These are phyloP conservation scores for Acrobeloides nanus DNA, from an alignment of 2,888 invertebrate species.

Conservation along the genomic window DNA sequence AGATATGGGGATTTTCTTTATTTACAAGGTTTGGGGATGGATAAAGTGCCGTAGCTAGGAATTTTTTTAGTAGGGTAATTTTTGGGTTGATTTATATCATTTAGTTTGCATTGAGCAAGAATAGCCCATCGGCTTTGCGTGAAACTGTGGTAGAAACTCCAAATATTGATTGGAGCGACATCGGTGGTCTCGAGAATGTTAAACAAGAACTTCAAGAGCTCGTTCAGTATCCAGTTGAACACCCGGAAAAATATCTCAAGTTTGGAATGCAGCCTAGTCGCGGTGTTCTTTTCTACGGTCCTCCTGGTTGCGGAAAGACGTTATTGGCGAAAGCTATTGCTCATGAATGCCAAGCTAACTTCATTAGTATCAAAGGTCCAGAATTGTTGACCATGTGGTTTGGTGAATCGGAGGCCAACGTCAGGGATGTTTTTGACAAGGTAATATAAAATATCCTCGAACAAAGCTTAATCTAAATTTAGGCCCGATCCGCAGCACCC, in stretches of 20 bases:
- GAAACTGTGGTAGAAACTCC: conserved; percentile 99
- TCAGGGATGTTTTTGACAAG: conserved; percentile 97
- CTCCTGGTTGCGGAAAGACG: conserved; percentile 91
- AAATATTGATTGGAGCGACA: conserved; percentile 82
- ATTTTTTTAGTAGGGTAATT: no score
- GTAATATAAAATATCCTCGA: no score
- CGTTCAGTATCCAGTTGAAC: conserved; percentile 97
- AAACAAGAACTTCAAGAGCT: conserved; percentile 83
- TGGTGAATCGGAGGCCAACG: conserved; percentile 98
- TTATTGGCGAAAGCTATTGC: conserved; percentile 74
- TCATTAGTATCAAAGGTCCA: conserved; percentile 79
- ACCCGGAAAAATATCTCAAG: conserved; percentile 98
- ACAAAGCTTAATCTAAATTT: no score
- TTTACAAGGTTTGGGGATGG: no score
- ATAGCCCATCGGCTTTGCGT: conserved; percentile 91
- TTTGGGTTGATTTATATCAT: no score
- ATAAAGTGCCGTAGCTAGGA: no score
- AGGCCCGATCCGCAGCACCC: conserved; percentile 93
- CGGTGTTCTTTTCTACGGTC: conserved; percentile 83
- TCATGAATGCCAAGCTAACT: conserved; percentile 98
- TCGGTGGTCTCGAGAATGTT: conserved; percentile 50
- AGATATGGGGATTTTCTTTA: no score
- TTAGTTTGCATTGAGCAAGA: conserved; percentile 98
- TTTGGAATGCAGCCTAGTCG: conserved; percentile 99
- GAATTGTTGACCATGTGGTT: conserved; percentile 99